Percentiles rank a stretch among this genome's conserved stretches.
phyloP scores from a whole-genome alignment of 2,113 vertebrate species.

The Saimiri boliviensis region DNA sequence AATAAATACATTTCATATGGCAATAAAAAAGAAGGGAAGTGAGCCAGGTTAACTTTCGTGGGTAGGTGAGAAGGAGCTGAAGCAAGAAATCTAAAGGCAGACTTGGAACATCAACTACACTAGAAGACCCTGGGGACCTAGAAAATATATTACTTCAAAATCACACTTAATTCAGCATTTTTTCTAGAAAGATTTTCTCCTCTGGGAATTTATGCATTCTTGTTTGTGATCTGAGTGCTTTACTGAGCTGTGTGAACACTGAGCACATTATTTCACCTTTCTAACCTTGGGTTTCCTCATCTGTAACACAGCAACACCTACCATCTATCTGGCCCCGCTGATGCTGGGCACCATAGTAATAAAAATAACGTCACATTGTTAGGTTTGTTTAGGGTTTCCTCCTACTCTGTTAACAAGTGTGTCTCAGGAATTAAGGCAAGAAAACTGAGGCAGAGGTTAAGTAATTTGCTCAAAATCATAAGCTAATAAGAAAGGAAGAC shows the following conservation, averaged over 20 bases:
- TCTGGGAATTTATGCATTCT: neutral
- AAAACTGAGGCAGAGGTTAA: neutral
- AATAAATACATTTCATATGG: too few species aligned
- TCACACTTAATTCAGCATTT: neutral
- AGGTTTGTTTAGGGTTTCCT: neutral
- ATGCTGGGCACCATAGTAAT: neutral
- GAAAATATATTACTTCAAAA: neutral
- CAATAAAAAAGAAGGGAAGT: neutral
- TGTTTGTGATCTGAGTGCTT: neutral
- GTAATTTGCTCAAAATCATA: neutral
- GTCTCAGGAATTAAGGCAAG: neutral
- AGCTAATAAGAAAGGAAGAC: neutral
- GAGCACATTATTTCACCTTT: neutral
- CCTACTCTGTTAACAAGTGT: neutral
- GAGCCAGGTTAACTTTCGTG: neutral
- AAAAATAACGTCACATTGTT: neutral
- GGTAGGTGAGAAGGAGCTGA: neutral
- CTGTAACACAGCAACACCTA: neutral
- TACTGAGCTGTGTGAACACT: neutral
- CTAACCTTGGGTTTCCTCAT: neutral
- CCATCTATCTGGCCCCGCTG: neutral
- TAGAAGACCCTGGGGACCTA: too few species aligned
- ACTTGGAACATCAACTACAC: neutral
- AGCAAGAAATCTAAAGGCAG: neutral
- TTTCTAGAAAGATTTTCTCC: neutral